Percentiles rank a stretch among this genome's conserved stretches.
Conservation (phyloP, 1,140 invertebrate genomes). For the Achatina immaculata region DNA sequence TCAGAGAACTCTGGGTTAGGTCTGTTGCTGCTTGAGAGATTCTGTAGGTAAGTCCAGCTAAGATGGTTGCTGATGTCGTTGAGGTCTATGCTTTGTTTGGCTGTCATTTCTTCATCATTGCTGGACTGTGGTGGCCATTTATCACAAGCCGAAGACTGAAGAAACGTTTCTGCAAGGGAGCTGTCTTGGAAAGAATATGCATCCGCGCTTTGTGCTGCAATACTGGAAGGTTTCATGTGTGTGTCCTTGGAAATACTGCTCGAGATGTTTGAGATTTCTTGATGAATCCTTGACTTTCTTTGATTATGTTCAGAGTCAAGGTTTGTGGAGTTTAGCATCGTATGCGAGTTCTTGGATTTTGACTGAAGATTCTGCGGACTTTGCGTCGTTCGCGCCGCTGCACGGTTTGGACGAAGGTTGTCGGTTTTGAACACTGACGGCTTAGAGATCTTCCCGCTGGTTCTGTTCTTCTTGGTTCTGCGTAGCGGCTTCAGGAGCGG, state of each 20-base stretch:
- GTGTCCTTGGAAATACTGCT: neutral
- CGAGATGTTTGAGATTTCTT: neutral
- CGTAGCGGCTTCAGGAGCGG: slow-evolving; percentile 49
- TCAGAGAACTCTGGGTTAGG: neutral
- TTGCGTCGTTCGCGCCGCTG: neutral
- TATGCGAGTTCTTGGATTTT: neutral
- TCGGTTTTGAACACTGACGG: neutral
- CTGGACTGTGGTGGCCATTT: neutral
- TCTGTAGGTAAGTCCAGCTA: slow-evolving; percentile 43
- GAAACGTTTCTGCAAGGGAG: neutral
- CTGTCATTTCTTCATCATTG: neutral
- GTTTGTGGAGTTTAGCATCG: neutral
- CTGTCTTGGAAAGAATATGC: neutral
- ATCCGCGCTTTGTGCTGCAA: neutral
- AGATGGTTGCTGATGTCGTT: slow-evolving; percentile 43
- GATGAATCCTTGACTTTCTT: neutral
- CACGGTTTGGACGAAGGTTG: neutral
- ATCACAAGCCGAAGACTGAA: neutral
- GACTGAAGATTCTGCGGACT: slow-evolving; percentile 2
- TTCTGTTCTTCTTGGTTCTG: slow-evolving; percentile 23
- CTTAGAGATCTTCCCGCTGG: neutral
- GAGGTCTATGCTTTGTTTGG: slow-evolving; percentile 36
- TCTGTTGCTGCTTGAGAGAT: neutral
- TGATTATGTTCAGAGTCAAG: neutral
- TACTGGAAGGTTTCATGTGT: neutral